phyloP scores from a whole-genome alignment of 2,888 invertebrate genomes.

The Hyppa rectilinea region DNA sequence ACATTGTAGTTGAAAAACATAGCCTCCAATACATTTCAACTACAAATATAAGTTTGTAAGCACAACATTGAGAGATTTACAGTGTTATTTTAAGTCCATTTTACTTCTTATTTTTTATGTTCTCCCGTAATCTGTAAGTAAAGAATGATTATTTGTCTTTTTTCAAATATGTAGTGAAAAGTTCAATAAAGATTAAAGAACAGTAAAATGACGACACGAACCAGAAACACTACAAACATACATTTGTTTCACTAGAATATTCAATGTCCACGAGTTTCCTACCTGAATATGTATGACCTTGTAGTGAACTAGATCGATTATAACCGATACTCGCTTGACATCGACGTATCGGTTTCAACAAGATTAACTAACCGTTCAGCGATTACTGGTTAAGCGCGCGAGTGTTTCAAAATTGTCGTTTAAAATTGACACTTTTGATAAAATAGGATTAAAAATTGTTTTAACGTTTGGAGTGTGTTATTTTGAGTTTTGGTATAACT shows the following conservation, averaged over 20 bases:
- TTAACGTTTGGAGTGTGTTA: too few relatives aligned
- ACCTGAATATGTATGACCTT: slow-evolving; percentile 22
- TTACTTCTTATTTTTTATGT: too few relatives aligned
- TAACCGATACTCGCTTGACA: slow-evolving; percentile 4
- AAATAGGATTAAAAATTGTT: not conserved
- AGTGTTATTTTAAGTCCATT: too few relatives aligned
- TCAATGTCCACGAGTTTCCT: not conserved
- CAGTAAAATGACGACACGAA: not conserved
- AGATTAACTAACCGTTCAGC: slow-evolving; percentile 36
- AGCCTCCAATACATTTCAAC: too few relatives aligned
- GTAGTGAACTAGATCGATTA: slow-evolving; percentile 8
- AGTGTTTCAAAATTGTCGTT: not conserved
- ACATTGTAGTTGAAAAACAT: too few relatives aligned
- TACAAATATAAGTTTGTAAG: too few relatives aligned
- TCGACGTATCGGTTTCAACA: slow-evolving; percentile 20
- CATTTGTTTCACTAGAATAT: slow-evolving; percentile 3
- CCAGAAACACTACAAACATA: not conserved
- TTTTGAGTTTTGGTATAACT: not conserved
- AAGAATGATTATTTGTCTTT: too few relatives aligned
- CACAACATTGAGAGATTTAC: too few relatives aligned
- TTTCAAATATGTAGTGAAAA: too few relatives aligned
- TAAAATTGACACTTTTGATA: not conserved
- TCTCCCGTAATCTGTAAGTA: too few relatives aligned
- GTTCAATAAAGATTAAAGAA: not conserved
- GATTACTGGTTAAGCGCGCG: slow-evolving; percentile 2